phyloP scores from a whole-genome alignment of 2,888 invertebrate species.

The Trissolcus japonicus region DNA sequence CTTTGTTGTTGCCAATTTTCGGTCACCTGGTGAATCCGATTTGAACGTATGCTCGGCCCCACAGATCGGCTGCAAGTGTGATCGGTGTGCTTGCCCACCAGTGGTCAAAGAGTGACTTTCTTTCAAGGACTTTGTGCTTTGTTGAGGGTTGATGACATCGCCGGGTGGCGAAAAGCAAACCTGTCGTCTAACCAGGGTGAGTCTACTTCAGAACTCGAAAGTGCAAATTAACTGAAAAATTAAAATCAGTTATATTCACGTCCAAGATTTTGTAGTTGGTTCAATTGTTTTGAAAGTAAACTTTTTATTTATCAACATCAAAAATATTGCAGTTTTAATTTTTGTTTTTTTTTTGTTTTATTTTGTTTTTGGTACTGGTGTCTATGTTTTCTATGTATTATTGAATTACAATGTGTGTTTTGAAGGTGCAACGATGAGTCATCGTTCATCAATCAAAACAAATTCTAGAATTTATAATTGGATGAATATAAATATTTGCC shows the following conservation, averaged over 20 bases:
- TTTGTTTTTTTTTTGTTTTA: neutral
- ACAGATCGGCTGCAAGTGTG: conserved; percentile 15
- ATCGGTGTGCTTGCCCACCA: conserved; percentile 22
- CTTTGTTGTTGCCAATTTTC: neutral
- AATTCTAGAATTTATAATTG: neutral
- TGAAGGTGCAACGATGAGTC: neutral
- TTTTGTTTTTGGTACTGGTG: no score
- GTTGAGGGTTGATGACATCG: conserved; percentile 57
- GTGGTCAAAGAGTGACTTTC: conserved; percentile 22
- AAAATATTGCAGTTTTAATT: neutral
- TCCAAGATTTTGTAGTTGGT: no score
- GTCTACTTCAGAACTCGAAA: conserved; percentile 17
- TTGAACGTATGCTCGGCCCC: neutral
- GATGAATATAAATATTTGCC: conserved; percentile 3
- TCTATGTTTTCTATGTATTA: neutral
- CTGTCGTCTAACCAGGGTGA: conserved; percentile 73
- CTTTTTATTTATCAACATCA: no score
- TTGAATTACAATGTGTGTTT: neutral
- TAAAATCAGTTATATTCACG: no score
- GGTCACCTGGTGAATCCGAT: conserved; percentile 15
- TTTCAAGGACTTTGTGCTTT: conserved; percentile 35
- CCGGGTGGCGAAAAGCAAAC: conserved; percentile 67
- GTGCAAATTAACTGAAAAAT: no score
- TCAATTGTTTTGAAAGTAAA: no score
- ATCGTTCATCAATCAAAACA: neutral